Evolutionary conservation across 2,888 invertebrate species (phyloP), one percentile per base, ranked within the genome.

Genomic region (Reticulitermes lucifugus): DNA sequence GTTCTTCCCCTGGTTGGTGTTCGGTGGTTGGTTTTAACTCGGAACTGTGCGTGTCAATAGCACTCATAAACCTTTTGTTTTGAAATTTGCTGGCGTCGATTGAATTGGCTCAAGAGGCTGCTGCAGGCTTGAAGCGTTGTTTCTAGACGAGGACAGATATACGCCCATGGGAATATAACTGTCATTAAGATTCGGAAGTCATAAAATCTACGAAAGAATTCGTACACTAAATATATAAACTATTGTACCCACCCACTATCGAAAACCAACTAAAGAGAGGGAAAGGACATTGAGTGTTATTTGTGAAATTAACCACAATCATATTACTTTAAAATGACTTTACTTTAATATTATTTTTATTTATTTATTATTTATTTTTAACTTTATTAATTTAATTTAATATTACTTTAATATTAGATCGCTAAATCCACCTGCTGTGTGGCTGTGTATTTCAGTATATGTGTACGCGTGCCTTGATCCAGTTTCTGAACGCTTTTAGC

Each of bases 121-220:
- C n/a, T 65, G 65, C n/a, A n/a, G 65, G 65, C 65, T 77, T 77
- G 77, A 77, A 46, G 51, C 51, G 77, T 46, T 71, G 41, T 1
- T 35, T 41, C 6, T 22, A 73, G 73, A 73, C 9, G 73, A 73
- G 73, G 41, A 41, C 12, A n/a, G 65, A 65, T 6, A n/a, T 25
- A 65, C 65, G 4, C 1, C 65, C 12, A 6, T 6, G 46, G 21
- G 10, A 10, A 46, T 35, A 65, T 43, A 41, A 81, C 81, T 81
- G 81, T 70, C 81, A 81, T 81, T 70, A 81, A 81, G 81, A 70
- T 46, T 81, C 70, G 70, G 41, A 81, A 65, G 70, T 70, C 81
- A 81, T 81, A 81, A 81, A 81, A 43, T 81, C n/a, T 6, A 25
- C 9, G 70, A 35, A 81, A 81, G 65, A 81, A 81, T 59, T 41